Evolutionary conservation across 2,113 vertebrate genomes (phyloP), one percentile per base, ranked within the genome.

Genomic region (Clarias gariepinus): DNA sequence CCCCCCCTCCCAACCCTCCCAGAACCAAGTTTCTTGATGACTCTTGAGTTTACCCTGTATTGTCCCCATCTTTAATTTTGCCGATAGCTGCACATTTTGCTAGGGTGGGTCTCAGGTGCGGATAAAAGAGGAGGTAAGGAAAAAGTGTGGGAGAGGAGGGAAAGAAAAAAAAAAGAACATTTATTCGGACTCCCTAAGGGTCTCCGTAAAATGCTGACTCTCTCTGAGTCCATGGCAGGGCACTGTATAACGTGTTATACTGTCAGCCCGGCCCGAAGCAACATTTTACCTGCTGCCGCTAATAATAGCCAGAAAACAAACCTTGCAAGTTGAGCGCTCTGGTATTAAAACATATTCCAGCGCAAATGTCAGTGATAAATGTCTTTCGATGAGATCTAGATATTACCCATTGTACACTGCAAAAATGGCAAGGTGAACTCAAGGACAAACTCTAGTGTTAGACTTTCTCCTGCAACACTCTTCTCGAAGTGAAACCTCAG

Each of bases 21-120:
- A 79, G 84, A 91, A 91, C 91, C 90, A 87, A 84, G 82, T 90
- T 94, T 95, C 92, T 92, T 95, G 93, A 95, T 94, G 94, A 95
- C 93, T 94, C 92, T 81, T 88, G 91, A 69, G 7, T 92, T 93
- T 90, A 83, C 87, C 83, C 81, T n/a, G 77, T 83, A 88, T 92
- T 92, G 91, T 87, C 53, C 41, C 58, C 3, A 8, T 66, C n/a
- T 83, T 81, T 60, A 63, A 91, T 94, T 95, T 94, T 95, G 94
- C 94, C 92, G 90, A 90, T 92, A 92, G 90, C 91, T 93, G 94
- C 94, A 94, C 90, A 93, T 92, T 94, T 93, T 89, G 90, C 90
- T 89, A 68, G 86, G 90, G 89, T 91, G 91, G 92, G 92, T 92
- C 93, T 95, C 94, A 93, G 92, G 93, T 94, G 92, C 82, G 85